These are phyloP conservation scores for Pelecanus crispus DNA, from an alignment of 2,113 vertebrate species.

Conservation along the genomic window DNA sequence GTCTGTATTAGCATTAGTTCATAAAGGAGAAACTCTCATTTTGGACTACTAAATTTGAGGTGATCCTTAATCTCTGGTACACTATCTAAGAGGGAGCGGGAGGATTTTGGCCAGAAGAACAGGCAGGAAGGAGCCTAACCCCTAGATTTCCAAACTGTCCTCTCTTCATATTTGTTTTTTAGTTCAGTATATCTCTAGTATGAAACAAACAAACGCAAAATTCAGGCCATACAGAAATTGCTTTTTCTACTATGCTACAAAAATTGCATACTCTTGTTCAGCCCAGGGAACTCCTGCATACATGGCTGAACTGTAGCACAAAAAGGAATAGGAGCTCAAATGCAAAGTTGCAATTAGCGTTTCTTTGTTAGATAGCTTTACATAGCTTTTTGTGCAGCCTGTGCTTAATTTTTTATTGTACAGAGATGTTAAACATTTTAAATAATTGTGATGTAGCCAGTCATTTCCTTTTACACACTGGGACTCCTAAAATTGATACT, in stretches of 20 bases:
- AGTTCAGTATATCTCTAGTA: not conserved
- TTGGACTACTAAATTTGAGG: not conserved
- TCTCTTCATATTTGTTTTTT: not conserved
- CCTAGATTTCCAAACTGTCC: not conserved
- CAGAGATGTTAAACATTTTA: not conserved
- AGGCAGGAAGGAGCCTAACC: not conserved
- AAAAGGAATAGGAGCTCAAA: not conserved
- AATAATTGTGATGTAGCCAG: not conserved
- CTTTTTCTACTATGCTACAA: not conserved
- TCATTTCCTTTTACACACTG: not conserved
- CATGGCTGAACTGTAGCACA: fast-evolving
- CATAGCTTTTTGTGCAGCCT: not conserved
- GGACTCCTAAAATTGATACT: not conserved
- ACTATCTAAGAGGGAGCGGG: not conserved
- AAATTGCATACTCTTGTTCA: not conserved
- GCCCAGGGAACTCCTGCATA: not conserved
- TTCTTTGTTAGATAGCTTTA: not conserved
- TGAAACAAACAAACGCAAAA: not conserved
- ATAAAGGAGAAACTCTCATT: not conserved
- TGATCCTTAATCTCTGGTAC: not conserved
- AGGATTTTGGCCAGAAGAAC: not conserved
- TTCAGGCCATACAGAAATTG: not conserved
- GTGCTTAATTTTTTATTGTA: not conserved
- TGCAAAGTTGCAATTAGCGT: not conserved
- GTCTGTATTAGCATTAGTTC: not conserved